These are phyloP conservation scores for Henricia sp. DNA, from an alignment of 53 echinoderm and acorn worm genomes.

Conservation along the genomic window DNA sequence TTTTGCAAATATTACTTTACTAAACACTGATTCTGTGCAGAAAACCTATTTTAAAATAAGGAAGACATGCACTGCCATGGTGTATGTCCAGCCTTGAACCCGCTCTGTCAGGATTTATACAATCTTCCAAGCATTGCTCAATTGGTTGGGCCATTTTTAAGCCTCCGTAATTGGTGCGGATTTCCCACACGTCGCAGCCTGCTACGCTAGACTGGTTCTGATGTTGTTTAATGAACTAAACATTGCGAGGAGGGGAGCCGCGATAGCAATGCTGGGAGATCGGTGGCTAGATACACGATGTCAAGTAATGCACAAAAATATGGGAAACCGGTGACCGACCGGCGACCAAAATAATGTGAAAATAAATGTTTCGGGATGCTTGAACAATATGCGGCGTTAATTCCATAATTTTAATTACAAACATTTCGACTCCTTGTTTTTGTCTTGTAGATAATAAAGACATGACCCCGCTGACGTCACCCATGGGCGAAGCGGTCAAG, in stretches of 20 bases:
- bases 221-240: constrained; percentile 44
- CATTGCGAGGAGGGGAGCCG: too few species aligned
- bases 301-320: neutral
- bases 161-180: constrained; percentile 33
- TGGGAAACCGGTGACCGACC: neutral
- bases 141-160: neutral
- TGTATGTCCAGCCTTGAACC: neutral
- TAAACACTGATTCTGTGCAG: too few species aligned
- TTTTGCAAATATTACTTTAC: too few species aligned
- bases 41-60: too few species aligned
- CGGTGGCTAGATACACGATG: too few species aligned
- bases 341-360: too few species aligned
- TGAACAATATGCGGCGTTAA: too few species aligned
- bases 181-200: constrained; percentile 35
- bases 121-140: neutral
- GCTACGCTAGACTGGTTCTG: constrained; percentile 5
- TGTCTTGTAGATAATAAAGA: constrained; percentile 79
- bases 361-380: too few species aligned
- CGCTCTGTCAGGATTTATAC: neutral
- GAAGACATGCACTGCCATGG: neutral
- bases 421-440: neutral
- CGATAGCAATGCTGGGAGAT: too few species aligned
- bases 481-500: constrained; percentile 54
- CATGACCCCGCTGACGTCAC: constrained; percentile 79
- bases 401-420: neutral